Percentiles rank a stretch among this genome's conserved stretches.
These are phyloP conservation scores for Acipenser ruthenus DNA, from an alignment of 2,797 vertebrate genomes.

Conservation along the genomic window DNA sequence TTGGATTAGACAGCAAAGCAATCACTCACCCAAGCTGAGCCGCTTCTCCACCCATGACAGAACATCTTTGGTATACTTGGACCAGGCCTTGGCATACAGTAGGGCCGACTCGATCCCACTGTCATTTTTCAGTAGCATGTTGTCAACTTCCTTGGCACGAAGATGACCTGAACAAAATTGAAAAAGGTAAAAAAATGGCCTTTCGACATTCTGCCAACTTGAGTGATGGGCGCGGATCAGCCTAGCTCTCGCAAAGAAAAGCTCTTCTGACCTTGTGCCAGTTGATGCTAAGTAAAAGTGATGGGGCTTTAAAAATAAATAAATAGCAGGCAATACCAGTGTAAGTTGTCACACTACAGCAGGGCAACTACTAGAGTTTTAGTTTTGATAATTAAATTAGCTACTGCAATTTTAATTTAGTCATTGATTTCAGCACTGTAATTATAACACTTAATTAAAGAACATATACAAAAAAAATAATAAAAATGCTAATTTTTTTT, in stretches of 20 bases:
- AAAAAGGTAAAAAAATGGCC: slow-evolving; percentile 23
- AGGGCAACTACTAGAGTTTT: too few relatives aligned
- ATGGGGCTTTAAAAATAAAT: slow-evolving; percentile 39
- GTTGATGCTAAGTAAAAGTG: slow-evolving; percentile 48
- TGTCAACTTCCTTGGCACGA: slow-evolving; percentile 74
- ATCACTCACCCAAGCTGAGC: slow-evolving; percentile 80
- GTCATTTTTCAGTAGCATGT: slow-evolving; percentile 73
- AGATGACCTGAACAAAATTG: slow-evolving; percentile 60
- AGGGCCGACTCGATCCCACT: slow-evolving; percentile 83
- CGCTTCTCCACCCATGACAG: slow-evolving; percentile 91
- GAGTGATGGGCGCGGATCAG: slow-evolving; percentile 9
- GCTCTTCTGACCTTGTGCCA: slow-evolving; percentile 48
- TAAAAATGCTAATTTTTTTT: too few relatives aligned
- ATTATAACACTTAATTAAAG: too few relatives aligned
- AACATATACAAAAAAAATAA: too few relatives aligned
- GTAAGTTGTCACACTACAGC: background rate
- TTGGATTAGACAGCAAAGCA: slow-evolving; percentile 44
- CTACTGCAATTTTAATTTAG: too few relatives aligned
- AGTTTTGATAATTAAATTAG: too few relatives aligned
- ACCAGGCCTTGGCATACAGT: slow-evolving; percentile 94
- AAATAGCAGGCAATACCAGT: background rate
- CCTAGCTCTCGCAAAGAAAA: slow-evolving; percentile 38
- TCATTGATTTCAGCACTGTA: too few relatives aligned
- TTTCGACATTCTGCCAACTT: slow-evolving; percentile 12
- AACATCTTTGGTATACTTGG: slow-evolving; percentile 94